Base-by-base conservation (phyloP, 2,888 invertebrate species). In the Clunio marinus region DNA sequence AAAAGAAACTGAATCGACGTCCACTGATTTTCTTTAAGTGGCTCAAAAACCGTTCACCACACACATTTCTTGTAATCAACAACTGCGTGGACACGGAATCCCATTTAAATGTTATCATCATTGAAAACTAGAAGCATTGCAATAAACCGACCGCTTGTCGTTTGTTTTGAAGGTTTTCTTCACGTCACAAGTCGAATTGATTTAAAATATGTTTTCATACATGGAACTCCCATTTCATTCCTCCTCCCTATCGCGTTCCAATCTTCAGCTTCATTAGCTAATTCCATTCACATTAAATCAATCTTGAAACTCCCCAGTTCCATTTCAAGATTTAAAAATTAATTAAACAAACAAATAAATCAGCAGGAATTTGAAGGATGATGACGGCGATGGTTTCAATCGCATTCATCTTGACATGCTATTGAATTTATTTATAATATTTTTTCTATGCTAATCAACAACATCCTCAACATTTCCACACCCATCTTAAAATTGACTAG, bases 1-100 rank as follows among this genome's bases (percentile, higher is more conserved):
- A n/a, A n/a, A n/a, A 15, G 22, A 51, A 51, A 51, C 51, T 51
- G 51, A 51, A 8, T 51, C 10, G 2, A 4, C 17, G 22, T 20
- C 17, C 15, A 7, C 51, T 51, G n/a, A n/a, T n/a, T n/a, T n/a
- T n/a, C n/a, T n/a, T n/a, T 17, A 51, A 51, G 51, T 51, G 51
- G 51, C 51, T 51, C 51, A 22, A 51, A 17, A 51, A 51, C 51
- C 17, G 51, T 51, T 15, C n/a, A n/a, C n/a, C n/a, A n/a, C 51
- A 17, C 17, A 51, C 51, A 41, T 51, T 51, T n/a, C n/a, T n/a
- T n/a, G n/a, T n/a, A n/a, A n/a, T n/a, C n/a, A n/a, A n/a, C n/a
- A n/a, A n/a, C n/a, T n/a, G 51, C 51, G 51, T 51, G 45, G 45
- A 45, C n/a, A n/a, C n/a, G n/a, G n/a, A n/a, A n/a, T n/a, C n/a